Evolutionary conservation across 2,888 invertebrate species (phyloP), one percentile per base, ranked within the genome.

Genomic region (Atethmia centrago): DNA sequence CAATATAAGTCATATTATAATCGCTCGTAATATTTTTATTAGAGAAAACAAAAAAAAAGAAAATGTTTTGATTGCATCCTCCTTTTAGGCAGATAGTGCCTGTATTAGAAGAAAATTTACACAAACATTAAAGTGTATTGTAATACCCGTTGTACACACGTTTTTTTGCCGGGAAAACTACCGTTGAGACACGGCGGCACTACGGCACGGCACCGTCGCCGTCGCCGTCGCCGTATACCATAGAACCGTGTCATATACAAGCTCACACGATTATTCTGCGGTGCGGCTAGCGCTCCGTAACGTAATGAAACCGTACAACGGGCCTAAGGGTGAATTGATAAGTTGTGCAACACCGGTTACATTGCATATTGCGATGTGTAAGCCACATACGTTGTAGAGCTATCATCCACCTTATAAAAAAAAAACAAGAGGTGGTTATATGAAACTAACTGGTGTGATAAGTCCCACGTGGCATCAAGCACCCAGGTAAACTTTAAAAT

Each of bases 211-310:
- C n/a, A n/a, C 51, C 12, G 51, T n/a, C 12, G 4, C n/a, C 12
- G n/a, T 12, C 21, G 12, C 51, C 12, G 51, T n/a, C 12, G 4
- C n/a, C 12, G n/a, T 12, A n/a, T 51, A n/a, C 51, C 4, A 49
- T 49, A 21, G 49, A 49, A 21, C 21, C n/a, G 49, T 49, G n/a
- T 49, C 49, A 49, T n/a, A 36, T 9, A 40, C 40, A 9, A n/a
- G 51, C 51, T 51, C 51, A 51, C 49, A 49, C 51, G 51, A 51
- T 51, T 51, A 51, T n/a, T n/a, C n/a, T 51, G n/a, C 51, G n/a
- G n/a, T 51, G 51, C n/a, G 51, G n/a, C 51, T 40, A 40, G n/a
- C 49, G 49, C n/a, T n/a, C 21, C 21, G 49, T 21, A 21, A 9
- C 21, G 21, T 49, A 36, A 36, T 3, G 36, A 36, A 36, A 36